A percentile compares a stretch with the other conserved stretches of the same genome.
Conservation (phyloP, 2,113 vertebrate genomes). For the Aviceda subcristata region DNA sequence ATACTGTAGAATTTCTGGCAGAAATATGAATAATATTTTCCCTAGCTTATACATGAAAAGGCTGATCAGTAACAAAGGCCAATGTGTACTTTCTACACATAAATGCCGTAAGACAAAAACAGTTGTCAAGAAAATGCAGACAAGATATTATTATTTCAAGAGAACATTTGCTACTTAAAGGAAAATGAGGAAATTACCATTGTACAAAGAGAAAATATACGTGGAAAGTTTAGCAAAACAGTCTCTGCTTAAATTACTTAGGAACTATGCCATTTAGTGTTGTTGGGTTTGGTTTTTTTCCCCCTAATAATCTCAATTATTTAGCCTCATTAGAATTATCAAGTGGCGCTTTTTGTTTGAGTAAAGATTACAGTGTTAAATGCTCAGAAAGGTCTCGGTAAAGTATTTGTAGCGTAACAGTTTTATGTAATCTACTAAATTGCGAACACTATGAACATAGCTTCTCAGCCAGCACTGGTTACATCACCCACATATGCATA, state of each 20-base stretch:
- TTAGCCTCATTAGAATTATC: background rate
- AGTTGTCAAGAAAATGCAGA: background rate
- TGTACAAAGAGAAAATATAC: background rate
- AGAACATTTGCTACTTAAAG: background rate
- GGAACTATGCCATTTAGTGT: background rate
- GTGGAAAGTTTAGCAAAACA: background rate
- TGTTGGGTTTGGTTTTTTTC: fast-evolving
- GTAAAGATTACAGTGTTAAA: background rate
- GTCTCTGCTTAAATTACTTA: background rate
- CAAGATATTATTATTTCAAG: background rate
- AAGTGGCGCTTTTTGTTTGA: background rate
- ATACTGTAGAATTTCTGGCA: background rate
- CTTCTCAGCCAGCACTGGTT: background rate
- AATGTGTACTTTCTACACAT: background rate
- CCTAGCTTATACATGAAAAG: background rate
- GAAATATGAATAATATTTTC: background rate
- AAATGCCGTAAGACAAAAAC: background rate
- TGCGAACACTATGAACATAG: background rate
- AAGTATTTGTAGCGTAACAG: background rate
- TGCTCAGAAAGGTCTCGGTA: background rate
- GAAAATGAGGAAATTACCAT: background rate
- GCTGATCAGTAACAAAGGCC: background rate
- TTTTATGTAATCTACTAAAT: background rate
- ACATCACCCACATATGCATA: fast-evolving
- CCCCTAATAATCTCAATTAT: background rate